phyloP scores from a whole-genome alignment of 2,797 vertebrate genomes.

The Phataginus tetradactyla region DNA sequence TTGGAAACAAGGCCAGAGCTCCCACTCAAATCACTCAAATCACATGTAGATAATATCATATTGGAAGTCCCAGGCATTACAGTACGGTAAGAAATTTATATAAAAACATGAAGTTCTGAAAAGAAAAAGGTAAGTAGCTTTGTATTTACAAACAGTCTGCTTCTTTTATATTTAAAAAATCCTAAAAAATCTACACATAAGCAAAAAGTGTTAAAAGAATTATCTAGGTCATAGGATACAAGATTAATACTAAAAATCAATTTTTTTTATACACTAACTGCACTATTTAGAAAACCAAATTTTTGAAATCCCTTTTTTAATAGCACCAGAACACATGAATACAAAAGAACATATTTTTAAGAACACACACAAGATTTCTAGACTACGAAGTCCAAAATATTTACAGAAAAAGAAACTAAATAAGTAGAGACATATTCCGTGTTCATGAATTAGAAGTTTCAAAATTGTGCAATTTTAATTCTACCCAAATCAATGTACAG shows the following conservation, averaged over 20 bases:
- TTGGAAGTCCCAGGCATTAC: neutral
- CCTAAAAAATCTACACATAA: neutral
- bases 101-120: neutral
- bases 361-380: neutral
- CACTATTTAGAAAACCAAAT: neutral
- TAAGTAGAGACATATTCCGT: neutral
- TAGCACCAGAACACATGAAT: neutral
- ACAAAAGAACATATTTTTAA: neutral
- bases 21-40: neutral
- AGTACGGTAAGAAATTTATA: neutral
- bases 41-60: neutral
- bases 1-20: neutral
- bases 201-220: neutral
- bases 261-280: neutral
- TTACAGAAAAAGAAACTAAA: neutral
- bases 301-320: neutral
- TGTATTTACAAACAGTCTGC: neutral
- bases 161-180: neutral
- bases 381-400: neutral
- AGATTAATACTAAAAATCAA: neutral
- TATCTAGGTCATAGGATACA: neutral
- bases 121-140: neutral
- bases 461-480: neutral
- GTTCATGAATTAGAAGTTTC: neutral
- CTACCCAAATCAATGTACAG: neutral